Percentiles rank a stretch among this genome's conserved stretches.
Conservation (phyloP, 2,797 vertebrate genomes). For the Aythya fuligula region DNA sequence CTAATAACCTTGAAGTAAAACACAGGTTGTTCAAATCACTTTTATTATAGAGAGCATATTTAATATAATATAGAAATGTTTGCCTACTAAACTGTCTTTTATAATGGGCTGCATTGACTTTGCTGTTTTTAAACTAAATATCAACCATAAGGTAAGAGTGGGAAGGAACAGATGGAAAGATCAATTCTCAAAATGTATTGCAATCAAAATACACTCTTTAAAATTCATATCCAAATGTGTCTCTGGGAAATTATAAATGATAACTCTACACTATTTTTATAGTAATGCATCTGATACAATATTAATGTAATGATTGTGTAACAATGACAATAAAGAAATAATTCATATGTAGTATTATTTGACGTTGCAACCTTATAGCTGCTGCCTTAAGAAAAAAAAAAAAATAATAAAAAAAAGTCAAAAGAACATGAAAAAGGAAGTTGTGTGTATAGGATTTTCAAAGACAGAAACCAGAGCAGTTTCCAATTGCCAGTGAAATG, state of each 20-base stretch:
- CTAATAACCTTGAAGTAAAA: constrained; percentile 29
- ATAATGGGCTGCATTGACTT: constrained; percentile 58
- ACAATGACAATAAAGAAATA: constrained; percentile 3
- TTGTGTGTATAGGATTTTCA: neutral
- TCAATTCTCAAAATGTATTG: constrained; percentile 57
- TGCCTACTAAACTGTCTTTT: constrained; percentile 38
- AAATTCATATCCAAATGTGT: constrained; percentile 62
- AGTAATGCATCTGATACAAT: neutral
- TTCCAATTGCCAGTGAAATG: neutral
- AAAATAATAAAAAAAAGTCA: neutral
- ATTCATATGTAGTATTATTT: neutral
- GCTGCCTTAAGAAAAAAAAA: neutral
- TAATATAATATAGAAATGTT: constrained; percentile 42
- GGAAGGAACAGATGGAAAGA: constrained; percentile 68
- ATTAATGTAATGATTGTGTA: constrained; percentile 34
- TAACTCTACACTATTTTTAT: constrained; percentile 43
- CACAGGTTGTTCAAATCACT: constrained; percentile 20
- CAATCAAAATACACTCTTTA: constrained; percentile 57
- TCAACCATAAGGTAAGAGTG: constrained; percentile 64
- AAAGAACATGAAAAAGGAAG: neutral
- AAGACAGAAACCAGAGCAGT: neutral
- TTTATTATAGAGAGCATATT: constrained; percentile 41
- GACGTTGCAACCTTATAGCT: neutral
- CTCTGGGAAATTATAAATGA: constrained; percentile 60
- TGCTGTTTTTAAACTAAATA: constrained; percentile 59